Evolutionary conservation across 2,888 invertebrate genomes (phyloP).

Genomic region (Nephrotoma guestfalica): DNA sequence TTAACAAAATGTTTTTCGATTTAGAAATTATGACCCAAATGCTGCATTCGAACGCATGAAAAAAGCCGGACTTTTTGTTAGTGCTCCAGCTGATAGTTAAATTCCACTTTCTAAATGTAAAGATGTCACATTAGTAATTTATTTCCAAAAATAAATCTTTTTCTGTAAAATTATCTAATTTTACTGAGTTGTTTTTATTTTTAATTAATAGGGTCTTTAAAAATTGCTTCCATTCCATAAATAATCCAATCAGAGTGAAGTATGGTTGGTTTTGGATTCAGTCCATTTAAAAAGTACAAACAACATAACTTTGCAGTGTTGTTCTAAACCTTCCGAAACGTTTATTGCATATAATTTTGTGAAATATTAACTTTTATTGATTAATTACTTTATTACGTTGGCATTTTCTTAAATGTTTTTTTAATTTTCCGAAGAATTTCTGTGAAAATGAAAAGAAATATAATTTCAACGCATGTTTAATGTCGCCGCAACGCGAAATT

Average conservation of each 20-base stretch:
- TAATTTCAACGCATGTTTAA: neutral
- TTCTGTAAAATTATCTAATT: neutral
- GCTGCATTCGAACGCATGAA: slow-evolving; percentile 32
- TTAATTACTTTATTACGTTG: too few species aligned
- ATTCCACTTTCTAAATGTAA: neutral
- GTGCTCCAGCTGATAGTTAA: slow-evolving; percentile 1
- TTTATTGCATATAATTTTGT: too few species aligned
- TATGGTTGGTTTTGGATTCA: neutral
- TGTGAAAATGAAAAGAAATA: neutral
- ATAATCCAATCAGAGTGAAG: slow-evolving; percentile 5
- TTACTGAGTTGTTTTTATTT: neutral
- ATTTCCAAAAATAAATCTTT: neutral
- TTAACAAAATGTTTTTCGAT: slow-evolving; percentile 9
- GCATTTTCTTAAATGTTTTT: neutral
- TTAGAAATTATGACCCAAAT: slow-evolving; percentile 28
- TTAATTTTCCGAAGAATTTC: neutral
- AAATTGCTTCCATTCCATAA: neutral
- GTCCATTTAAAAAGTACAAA: neutral
- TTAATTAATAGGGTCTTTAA: neutral
- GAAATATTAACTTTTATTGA: too few species aligned
- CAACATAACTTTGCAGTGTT: neutral
- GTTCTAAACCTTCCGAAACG: neutral
- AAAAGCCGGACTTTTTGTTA: slow-evolving; percentile 25
- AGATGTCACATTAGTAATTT: neutral
- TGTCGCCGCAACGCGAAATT: neutral